Conservation (phyloP, 2,888 invertebrate species). For the Diarsia dahlii region DNA sequence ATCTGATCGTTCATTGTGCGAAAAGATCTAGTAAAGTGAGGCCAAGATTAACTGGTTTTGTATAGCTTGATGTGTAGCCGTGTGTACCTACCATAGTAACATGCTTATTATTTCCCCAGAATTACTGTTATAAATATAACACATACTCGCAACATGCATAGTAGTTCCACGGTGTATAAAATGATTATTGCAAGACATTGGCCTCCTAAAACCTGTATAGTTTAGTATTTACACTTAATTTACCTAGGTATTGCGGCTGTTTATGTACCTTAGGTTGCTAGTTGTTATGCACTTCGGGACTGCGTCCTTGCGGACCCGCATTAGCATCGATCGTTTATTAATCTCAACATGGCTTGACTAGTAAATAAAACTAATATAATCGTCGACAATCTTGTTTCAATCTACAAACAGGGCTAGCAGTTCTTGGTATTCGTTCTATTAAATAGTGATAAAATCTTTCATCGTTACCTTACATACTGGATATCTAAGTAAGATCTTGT, state of each 20-base stretch:
- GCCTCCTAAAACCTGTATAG: constrained; percentile 33
- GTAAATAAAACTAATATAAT: constrained; percentile 50
- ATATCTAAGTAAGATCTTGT: not conserved
- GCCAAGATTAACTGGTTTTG: no score
- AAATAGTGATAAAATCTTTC: constrained; percentile 16
- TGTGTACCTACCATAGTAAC: constrained; percentile 2
- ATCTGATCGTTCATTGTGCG: no score
- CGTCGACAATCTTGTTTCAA: constrained; percentile 19
- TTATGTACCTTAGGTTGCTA: constrained; percentile 24
- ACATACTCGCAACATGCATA: not conserved
- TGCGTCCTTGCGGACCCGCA: constrained; percentile 65
- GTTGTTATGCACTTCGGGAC: constrained; percentile 59
- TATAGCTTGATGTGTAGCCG: no score
- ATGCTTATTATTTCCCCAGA: constrained; percentile 23
- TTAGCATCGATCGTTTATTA: constrained; percentile 66
- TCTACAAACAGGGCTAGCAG: constrained; percentile 3
- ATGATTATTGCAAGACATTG: constrained; percentile 3
- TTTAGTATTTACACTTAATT: constrained; percentile 27
- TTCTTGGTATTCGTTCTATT: not conserved
- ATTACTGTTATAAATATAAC: constrained; percentile 6
- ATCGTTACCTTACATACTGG: constrained; percentile 6
- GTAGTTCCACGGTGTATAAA: not conserved
- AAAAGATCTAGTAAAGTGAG: no score
- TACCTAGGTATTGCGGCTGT: constrained; percentile 35
- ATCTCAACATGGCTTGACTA: constrained; percentile 63